These are phyloP conservation scores for Pyralis farinalis DNA, from an alignment of 2,888 invertebrate genomes.

Conservation along the genomic window DNA sequence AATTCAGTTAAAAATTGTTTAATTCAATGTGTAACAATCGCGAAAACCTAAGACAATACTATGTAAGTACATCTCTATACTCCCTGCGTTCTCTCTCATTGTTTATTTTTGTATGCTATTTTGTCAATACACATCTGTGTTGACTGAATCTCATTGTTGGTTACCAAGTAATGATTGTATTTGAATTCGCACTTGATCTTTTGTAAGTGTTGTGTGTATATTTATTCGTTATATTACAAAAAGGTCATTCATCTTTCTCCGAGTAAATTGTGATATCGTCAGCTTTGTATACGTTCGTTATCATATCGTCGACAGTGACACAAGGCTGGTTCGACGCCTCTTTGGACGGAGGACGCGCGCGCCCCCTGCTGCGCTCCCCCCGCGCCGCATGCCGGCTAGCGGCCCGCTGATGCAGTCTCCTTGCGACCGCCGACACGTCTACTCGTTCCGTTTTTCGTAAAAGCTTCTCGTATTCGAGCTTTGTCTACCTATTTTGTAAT, in stretches of 20 bases:
- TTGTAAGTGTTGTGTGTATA: slow-evolving; percentile 4
- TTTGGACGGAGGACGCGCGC: slow-evolving; percentile 46
- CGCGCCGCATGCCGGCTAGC: slow-evolving; percentile 36
- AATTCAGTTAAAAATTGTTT: no score
- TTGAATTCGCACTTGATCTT: slow-evolving; percentile 24
- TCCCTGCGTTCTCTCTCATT: slow-evolving; percentile 35
- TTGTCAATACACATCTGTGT: slow-evolving; percentile 59
- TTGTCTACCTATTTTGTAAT: slow-evolving; percentile 52
- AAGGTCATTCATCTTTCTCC: slow-evolving; percentile 36
- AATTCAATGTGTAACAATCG: no score
- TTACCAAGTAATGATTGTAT: slow-evolving; percentile 29
- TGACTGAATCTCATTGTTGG: slow-evolving; percentile 35
- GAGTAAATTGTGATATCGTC: slow-evolving; percentile 37
- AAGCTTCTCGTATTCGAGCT: slow-evolving; percentile 71
- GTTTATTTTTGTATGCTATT: slow-evolving; percentile 52
- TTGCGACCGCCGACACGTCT: slow-evolving; percentile 33
- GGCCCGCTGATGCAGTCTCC: slow-evolving; percentile 65
- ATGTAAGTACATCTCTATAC: slow-evolving; percentile 35
- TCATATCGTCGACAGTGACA: slow-evolving; percentile 68
- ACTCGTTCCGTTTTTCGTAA: slow-evolving; percentile 35
- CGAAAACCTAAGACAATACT: no score
- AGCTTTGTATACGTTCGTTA: slow-evolving; percentile 70
- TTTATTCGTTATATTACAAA: slow-evolving; percentile 12
- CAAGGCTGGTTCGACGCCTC: slow-evolving; percentile 62
- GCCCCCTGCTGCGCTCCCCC: slow-evolving; percentile 54